Conservation (phyloP, 23 tunicate species). For the Ascidia mentula region DNA sequence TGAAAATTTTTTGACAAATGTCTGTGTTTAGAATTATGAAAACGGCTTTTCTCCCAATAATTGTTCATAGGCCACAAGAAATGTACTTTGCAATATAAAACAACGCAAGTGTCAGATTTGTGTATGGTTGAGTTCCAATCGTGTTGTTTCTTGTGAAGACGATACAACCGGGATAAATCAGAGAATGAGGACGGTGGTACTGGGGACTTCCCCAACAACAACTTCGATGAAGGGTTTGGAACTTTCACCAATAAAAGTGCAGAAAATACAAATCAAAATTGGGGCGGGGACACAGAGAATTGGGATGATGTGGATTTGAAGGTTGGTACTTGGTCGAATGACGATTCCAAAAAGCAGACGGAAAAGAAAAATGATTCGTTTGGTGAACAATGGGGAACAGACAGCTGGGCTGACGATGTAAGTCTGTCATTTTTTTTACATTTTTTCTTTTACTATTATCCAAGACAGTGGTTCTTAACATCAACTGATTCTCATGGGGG, state of each 20-base stretch:
- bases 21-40: no score
- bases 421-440: background rate
- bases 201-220: background rate
- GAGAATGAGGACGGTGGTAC: background rate
- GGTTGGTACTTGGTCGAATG: background rate
- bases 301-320: slow-evolving; percentile 42
- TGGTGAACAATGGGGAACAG: slow-evolving; percentile 76
- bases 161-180: slow-evolving; percentile 10
- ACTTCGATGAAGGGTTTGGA: slow-evolving; percentile 41
- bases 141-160: background rate
- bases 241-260: slow-evolving; percentile 33
- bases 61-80: no score
- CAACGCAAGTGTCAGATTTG: no score
- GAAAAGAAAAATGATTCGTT: slow-evolving; percentile 40
- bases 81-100: no score
- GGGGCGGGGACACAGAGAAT: slow-evolving; percentile 34
- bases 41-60: no score
- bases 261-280: background rate
- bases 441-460: no score
- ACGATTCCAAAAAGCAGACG: slow-evolving; percentile 53
- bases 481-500: no score
- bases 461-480: no score
- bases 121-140: no score
- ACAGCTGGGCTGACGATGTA: slow-evolving; percentile 74
- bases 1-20: no score